phyloP scores from a whole-genome alignment of 2,113 vertebrate species.

The Triplophysa siluroides region DNA sequence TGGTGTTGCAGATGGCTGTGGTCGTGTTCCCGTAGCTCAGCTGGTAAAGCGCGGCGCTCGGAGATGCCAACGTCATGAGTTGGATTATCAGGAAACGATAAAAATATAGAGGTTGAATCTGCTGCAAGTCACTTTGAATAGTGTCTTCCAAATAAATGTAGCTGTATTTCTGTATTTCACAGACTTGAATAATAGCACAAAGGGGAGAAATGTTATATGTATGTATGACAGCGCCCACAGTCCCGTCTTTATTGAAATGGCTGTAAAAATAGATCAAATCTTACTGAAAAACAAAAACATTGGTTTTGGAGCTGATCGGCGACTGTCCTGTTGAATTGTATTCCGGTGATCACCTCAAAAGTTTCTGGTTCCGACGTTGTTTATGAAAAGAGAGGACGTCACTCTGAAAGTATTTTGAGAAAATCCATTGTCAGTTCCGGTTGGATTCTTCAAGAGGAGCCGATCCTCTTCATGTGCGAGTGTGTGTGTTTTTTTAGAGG shows the following conservation, averaged over 20 bases:
- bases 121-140: background rate
- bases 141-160: background rate
- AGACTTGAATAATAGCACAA: background rate
- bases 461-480: slow-evolving; percentile 63
- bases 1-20: too few species aligned
- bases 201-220: background rate
- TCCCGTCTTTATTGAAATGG: background rate
- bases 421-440: slow-evolving; percentile 43
- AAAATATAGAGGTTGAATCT: too few species aligned
- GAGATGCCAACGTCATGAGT: background rate
- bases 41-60: too few species aligned
- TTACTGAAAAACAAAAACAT: slow-evolving; percentile 26
- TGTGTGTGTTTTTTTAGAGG: slow-evolving; percentile 76
- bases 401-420: slow-evolving; percentile 53
- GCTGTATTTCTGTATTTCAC: background rate
- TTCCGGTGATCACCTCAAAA: slow-evolving; percentile 79
- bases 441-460: slow-evolving; percentile 45
- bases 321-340: slow-evolving; percentile 47
- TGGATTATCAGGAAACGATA: background rate
- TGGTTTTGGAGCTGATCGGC: slow-evolving; percentile 40
- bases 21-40: too few species aligned
- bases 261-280: slow-evolving; percentile 8
- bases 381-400: slow-evolving; percentile 78
- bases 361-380: slow-evolving; percentile 85
- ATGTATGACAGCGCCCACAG: background rate